These are phyloP conservation scores for Bambusicola thoracicus DNA, from an alignment of 2,113 vertebrate species.

Conservation along the genomic window DNA sequence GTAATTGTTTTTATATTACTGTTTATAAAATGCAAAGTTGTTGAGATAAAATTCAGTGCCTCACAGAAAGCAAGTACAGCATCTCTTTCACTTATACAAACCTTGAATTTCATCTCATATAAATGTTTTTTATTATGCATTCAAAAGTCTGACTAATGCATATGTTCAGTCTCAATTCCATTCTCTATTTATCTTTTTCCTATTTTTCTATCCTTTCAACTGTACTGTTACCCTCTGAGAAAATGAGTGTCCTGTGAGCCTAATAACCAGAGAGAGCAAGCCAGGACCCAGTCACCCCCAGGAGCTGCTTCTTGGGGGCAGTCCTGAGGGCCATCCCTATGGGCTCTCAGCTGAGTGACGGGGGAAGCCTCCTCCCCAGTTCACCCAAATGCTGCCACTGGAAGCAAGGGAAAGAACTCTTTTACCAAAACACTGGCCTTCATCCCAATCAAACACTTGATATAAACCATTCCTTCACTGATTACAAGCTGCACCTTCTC, in stretches of 20 bases:
- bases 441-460: background rate
- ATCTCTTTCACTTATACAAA: background rate
- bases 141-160: slow-evolving; percentile 31
- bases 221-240: background rate
- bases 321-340: rapidly evolving
- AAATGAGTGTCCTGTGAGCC: background rate
- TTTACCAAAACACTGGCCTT: background rate
- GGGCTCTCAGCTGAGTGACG: background rate
- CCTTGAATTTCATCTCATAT: slow-evolving; percentile 36
- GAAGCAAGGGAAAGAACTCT: background rate
- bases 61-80: background rate
- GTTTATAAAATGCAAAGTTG: background rate
- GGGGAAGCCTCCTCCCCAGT: background rate
- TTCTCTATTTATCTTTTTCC: background rate
- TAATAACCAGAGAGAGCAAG: background rate
- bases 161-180: background rate
- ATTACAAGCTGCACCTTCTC: background rate
- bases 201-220: background rate
- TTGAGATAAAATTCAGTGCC: slow-evolving; percentile 6
- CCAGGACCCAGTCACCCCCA: background rate
- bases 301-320: background rate
- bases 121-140: slow-evolving; percentile 45
- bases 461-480: background rate
- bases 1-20: background rate
- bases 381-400: background rate